Evolutionary conservation across 2,797 vertebrate species (phyloP).

Genomic region (Gallirallus australis): DNA sequence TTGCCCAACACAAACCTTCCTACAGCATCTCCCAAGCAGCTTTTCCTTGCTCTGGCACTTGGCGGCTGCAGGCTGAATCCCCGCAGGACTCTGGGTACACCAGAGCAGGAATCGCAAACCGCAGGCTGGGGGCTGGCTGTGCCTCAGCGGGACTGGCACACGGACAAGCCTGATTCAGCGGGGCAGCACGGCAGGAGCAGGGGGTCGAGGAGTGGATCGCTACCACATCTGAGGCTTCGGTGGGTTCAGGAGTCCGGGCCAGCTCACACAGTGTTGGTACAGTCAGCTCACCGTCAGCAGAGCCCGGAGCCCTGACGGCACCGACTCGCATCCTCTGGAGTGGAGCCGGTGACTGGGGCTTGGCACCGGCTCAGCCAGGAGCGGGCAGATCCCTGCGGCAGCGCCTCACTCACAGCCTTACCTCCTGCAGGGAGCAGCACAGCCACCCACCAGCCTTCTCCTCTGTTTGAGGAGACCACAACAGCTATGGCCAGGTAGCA

Average conservation of each 20-base stretch:
- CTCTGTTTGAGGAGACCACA: background rate
- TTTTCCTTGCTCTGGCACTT: background rate
- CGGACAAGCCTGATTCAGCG: slow-evolving; percentile 14
- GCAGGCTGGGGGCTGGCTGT: background rate
- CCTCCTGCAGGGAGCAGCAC: background rate
- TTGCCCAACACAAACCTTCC: background rate
- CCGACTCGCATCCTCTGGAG: slow-evolving; percentile 25
- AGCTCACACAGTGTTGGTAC: background rate
- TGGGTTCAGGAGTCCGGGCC: background rate
- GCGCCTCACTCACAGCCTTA: background rate
- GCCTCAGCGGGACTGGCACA: slow-evolving; percentile 17
- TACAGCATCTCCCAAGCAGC: background rate
- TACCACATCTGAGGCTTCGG: slow-evolving; percentile 17
- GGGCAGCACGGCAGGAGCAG: background rate
- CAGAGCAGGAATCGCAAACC: slow-evolving; percentile 7
- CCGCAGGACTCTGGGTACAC: background rate
- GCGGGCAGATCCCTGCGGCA: background rate
- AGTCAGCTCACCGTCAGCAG: slow-evolving; percentile 10
- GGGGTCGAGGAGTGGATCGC: background rate
- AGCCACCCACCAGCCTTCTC: background rate
- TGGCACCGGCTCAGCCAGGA: background rate
- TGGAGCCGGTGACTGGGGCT: background rate
- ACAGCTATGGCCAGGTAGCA: background rate
- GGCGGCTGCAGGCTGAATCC: slow-evolving; percentile 11
- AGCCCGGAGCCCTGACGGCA: background rate